Evolutionary conservation across 2,797 vertebrate species (phyloP).

Genomic region (Pagetopsis macropterus): DNA sequence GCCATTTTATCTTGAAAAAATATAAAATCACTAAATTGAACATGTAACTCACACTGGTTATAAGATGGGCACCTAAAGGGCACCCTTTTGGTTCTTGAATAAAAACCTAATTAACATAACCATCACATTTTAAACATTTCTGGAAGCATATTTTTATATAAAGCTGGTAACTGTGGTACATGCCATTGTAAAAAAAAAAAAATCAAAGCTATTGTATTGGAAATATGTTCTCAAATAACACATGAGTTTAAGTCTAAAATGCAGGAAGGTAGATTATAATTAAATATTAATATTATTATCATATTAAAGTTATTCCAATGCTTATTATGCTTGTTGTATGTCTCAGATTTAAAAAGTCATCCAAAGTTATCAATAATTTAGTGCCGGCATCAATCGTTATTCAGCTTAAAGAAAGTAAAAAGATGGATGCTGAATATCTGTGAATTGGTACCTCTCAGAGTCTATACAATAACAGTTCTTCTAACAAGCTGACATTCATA

Average conservation of each 20-base stretch:
- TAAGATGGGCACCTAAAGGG: slow-evolving; percentile 24
- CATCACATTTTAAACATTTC: no score
- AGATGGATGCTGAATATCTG: not conserved
- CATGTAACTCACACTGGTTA: slow-evolving; percentile 15
- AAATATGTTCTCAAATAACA: not conserved
- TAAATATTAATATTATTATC: no score
- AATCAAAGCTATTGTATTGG: not conserved
- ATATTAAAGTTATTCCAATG: not conserved
- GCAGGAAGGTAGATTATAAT: no score
- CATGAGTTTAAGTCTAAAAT: not conserved
- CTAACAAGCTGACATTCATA: slow-evolving; percentile 21
- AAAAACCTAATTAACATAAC: slow-evolving; percentile 4
- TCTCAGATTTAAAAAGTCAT: no score
- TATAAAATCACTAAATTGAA: slow-evolving; percentile 13
- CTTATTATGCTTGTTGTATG: not conserved
- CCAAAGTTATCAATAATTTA: no score
- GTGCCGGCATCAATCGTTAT: not conserved
- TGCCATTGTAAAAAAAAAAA: not conserved
- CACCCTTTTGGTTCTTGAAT: slow-evolving; percentile 16
- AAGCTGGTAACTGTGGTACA: not conserved
- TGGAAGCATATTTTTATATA: no score
- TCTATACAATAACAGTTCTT: slow-evolving; percentile 19
- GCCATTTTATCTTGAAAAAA: slow-evolving; percentile 9
- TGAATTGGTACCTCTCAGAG: slow-evolving; percentile 5
- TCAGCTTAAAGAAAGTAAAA: not conserved